Percentiles rank a stretch among this genome's conserved stretches.
Conservation (phyloP, 2,797 vertebrate species). For the Enteromius mattozi region DNA sequence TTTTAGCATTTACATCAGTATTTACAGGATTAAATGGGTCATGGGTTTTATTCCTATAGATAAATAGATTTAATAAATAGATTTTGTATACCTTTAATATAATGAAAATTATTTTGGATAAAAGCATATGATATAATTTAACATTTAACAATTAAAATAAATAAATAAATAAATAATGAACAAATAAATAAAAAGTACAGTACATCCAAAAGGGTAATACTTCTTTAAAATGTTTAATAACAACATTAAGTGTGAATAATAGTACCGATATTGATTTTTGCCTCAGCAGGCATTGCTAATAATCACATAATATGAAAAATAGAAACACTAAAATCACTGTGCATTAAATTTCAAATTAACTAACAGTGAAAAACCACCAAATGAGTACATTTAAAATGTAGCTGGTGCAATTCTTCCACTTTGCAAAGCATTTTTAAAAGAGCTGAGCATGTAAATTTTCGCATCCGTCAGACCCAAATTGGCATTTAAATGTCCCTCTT, state of each 20-base stretch:
- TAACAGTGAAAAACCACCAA: conserved; percentile 10
- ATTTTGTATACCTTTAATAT: not conserved
- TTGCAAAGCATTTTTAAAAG: conserved; percentile 56
- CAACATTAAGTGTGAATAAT: not conserved
- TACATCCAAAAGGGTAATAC: not conserved
- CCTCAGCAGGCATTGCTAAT: not conserved
- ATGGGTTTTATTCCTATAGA: not conserved
- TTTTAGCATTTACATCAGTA: not conserved
- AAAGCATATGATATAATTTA: not conserved
- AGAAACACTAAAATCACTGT: conserved; percentile 17
- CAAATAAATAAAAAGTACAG: too few relatives aligned
- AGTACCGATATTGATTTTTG: not conserved
- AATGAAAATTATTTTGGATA: not conserved
- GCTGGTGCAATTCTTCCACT: conserved; percentile 20
- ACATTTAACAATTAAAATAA: too few relatives aligned
- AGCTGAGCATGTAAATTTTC: conserved; percentile 54
- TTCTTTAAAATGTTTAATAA: not conserved
- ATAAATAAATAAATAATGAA: too few relatives aligned
- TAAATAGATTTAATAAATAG: too few relatives aligned
- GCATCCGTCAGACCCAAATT: conserved; percentile 54
- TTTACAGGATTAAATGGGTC: not conserved
- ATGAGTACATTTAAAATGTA: not conserved
- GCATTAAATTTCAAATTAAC: conserved; percentile 20
- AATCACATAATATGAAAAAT: not conserved
- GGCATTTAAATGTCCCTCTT: conserved; percentile 57